Evolutionary conservation across 2,888 invertebrate species (phyloP).

Genomic region (Ophion slaviceki): DNA sequence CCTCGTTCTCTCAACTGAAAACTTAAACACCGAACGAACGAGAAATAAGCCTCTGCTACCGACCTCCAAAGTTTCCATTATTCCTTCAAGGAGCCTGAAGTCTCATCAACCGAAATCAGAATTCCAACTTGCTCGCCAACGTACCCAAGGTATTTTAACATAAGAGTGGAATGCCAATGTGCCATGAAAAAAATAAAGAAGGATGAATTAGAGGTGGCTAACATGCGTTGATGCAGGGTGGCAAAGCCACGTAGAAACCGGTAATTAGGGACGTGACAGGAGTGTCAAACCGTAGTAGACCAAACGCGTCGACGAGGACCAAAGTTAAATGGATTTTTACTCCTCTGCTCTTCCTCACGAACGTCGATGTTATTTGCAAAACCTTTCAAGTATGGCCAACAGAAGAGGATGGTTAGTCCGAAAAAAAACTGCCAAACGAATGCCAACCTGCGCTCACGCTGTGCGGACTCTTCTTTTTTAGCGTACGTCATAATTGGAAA

Average conservation of each 20-base stretch:
- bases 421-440: background rate
- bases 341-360: background rate
- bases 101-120: background rate
- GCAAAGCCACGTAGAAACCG: background rate
- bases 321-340: slow-evolving; percentile 31
- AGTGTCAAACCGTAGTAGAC: slow-evolving; percentile 24
- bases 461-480: background rate
- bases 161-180: background rate
- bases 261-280: slow-evolving; percentile 1
- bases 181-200: slow-evolving; percentile 24
- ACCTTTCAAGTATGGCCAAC: background rate
- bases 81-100: slow-evolving; percentile 3
- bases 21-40: too few species aligned
- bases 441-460: background rate
- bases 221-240: background rate
- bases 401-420: background rate
- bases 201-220: background rate
- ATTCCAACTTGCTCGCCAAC: background rate
- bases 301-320: slow-evolving; percentile 38
- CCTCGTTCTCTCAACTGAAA: too few species aligned
- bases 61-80: too few species aligned
- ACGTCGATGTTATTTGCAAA: background rate
- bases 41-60: too few species aligned
- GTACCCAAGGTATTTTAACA: slow-evolving; percentile 2
- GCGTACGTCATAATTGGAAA: background rate